Base-by-base conservation (phyloP, 2,113 vertebrate species). In the Lycaon pictus region DNA sequence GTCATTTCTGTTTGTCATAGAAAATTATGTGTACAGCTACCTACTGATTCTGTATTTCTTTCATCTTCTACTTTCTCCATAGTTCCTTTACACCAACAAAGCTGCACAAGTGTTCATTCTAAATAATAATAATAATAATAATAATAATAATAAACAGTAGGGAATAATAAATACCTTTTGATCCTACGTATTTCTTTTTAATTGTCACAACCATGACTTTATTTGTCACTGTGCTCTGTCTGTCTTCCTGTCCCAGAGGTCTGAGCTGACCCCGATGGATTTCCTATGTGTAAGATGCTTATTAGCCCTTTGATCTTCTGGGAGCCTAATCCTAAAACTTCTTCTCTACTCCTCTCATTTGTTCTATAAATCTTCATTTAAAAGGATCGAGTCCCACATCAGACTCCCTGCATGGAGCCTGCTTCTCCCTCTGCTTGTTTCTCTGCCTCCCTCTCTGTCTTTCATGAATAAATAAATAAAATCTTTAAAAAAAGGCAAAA, bases 221-320 rank as follows among this genome's bases (percentile, higher is more conserved):
- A 3, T 23, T 6, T 9, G 10, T 35, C 32, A 2, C 11, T 53
- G 16, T 13, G 16, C 22, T 65, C 35, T 27, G 5, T 19, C 48
- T 23, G 11, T 7, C 48, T 60, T 80, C 17, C 43, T 53, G 19
- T 62, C n/a, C 55, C 37, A 15, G n/a, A 82, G 3, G 0, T 69
- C 12, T 56, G 5, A 48, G 7, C 10, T n/a, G 7, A n/a, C 4
- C 6, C 27, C 0, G 0, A 7, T 43, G 29, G 7, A 83, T 56
- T 71, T 51, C 23, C 37, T 79, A 10, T 7, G 2, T 15, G 11
- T 3, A 22, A 51, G 3, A 37, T 51, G 51, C 29, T 82, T 71
- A 58, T 82, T 65, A 58, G 53, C 15, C 43, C 23, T 56, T 1
- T 11, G 25, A 35, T 23, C 35, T 48, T 93, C 32, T 86, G 9